Evolutionary conservation across 2,797 vertebrate genomes (phyloP), one percentile per base, ranked within the genome.

Genomic region (Bryconaethiops microstoma): DNA sequence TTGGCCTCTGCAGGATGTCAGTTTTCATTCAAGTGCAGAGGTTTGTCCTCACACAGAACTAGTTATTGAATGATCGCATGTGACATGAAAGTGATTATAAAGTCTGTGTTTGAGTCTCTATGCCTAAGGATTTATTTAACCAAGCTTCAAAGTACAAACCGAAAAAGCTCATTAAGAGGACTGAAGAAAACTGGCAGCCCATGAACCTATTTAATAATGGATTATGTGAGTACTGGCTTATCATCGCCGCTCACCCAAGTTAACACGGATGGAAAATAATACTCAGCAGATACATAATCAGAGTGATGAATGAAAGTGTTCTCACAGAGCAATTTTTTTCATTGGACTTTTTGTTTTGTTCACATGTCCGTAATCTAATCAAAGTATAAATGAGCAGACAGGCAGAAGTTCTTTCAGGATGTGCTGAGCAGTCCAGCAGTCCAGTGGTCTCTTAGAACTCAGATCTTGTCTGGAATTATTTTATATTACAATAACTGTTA

Each of bases 351-450:
- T 77, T 35, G 60, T 67, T 57, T 48, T 80, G 75, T 86, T 84
- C 74, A 67, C 77, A 39, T 78, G 76, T 86, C 75, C 75, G 89
- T 89, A 88, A 92, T 89, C 39, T 39, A 88, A 91, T 88, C 87
- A 78, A 23, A 21, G 78, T 87, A 83, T 89, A 87, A 89, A 92
- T 87, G 84, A 88, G 68, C 59, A 76, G 70, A 73, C 69, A 75
- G 75, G 76, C 80, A 80, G 57, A 85, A 86, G 82, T 73, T 62
- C 87, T 82, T 72, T 59, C 83, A 86, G 79, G 82, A 81, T 81
- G 83, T 75, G 80, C 84, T 77, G 35, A 55, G 19, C 50, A 16
- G 57, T n/a, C 16, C 13, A 39, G 13, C 2, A 59, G 14, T 42
- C n/a, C 39, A 76, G 59, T 35, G 19, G 2, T 40, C 29, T 63